These are phyloP conservation scores for Nothocercus nigrocapillus DNA, from an alignment of 2,113 vertebrate genomes.

Conservation along the genomic window DNA sequence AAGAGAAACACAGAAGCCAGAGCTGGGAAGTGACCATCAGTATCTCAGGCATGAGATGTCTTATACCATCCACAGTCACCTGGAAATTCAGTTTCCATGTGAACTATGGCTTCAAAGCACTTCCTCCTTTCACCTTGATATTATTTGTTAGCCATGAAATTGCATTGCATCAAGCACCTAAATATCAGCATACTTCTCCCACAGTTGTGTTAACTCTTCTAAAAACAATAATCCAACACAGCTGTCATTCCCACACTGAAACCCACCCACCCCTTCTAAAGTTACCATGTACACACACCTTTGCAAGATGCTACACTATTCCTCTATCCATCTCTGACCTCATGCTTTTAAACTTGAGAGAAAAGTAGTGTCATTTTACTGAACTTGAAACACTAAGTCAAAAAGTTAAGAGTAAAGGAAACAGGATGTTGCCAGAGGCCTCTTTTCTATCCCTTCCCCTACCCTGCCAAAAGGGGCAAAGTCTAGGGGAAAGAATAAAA, in stretches of 20 bases:
- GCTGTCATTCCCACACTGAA: not conserved
- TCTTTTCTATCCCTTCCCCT: not conserved
- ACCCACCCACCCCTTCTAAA: not conserved
- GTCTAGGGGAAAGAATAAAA: not conserved
- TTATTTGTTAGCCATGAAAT: not conserved
- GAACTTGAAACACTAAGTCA: not conserved
- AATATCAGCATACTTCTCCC: not conserved
- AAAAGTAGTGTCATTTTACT: not conserved
- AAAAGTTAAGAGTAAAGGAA: not conserved
- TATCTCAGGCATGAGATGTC: not conserved
- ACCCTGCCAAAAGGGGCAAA: too few species aligned
- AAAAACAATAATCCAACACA: not conserved
- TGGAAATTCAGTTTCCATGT: not conserved
- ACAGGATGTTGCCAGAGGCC: fast-evolving
- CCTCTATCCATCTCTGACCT: not conserved
- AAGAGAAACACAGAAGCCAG: not conserved
- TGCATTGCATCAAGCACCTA: not conserved
- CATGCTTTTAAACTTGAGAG: not conserved
- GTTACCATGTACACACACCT: not conserved
- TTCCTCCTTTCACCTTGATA: not conserved
- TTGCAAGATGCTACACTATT: not conserved
- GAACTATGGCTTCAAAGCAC: not conserved
- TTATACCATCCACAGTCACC: not conserved
- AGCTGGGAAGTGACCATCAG: not conserved
- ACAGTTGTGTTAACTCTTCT: not conserved